Evolutionary conservation across 2,113 vertebrate species (phyloP).

Genomic region (Seriola dumerili): DNA sequence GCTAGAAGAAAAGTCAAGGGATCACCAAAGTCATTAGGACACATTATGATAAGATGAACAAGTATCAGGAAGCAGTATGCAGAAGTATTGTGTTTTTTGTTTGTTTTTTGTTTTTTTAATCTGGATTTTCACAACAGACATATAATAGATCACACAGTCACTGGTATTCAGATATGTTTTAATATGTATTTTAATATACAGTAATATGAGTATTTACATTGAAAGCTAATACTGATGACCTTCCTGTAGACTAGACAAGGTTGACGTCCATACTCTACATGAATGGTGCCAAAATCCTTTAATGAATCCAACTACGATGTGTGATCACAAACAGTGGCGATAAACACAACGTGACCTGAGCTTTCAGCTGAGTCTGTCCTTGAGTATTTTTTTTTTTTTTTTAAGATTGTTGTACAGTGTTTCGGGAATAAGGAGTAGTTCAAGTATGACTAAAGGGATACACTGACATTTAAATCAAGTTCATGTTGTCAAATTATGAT

Average conservation of each 20-base stretch:
- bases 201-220: conserved; percentile 59
- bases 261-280: not conserved
- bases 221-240: conserved; percentile 21
- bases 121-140: not conserved
- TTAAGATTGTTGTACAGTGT: not conserved
- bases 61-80: not conserved
- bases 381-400: not conserved
- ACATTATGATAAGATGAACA: too few relatives aligned
- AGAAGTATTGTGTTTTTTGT: not conserved
- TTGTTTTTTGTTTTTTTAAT: too few relatives aligned
- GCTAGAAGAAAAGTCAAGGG: too few relatives aligned
- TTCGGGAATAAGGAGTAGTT: not conserved
- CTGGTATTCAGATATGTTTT: conserved; percentile 49
- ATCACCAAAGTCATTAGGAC: too few relatives aligned
- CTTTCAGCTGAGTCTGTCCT: conserved; percentile 47
- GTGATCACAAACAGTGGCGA: conserved; percentile 35
- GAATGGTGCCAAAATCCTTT: conserved; percentile 13
- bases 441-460: conserved; percentile 2
- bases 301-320: conserved; percentile 10
- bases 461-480: conserved; percentile 15
- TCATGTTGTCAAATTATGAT: not conserved
- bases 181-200: conserved; percentile 55
- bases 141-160: conserved; percentile 5
- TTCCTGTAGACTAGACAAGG: conserved; percentile 13
- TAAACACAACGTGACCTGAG: conserved; percentile 58